A percentile compares a stretch with the other conserved stretches of the same genome.
These are phyloP conservation scores for Stigmatopora argus DNA, from an alignment of 2,113 vertebrate species.

Conservation along the genomic window DNA sequence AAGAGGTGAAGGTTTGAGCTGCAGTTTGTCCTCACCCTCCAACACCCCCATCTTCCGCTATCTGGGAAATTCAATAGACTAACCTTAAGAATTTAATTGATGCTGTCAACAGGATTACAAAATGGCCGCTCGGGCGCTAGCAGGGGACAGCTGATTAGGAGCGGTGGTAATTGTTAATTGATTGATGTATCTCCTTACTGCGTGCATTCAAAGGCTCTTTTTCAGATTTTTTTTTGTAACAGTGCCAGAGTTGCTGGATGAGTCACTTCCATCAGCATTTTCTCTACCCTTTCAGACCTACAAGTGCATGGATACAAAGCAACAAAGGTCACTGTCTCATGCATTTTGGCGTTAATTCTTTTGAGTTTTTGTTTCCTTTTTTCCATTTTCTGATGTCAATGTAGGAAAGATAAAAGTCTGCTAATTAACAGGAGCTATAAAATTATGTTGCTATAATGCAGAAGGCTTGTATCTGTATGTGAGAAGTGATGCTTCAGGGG, in stretches of 20 bases:
- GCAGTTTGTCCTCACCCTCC: slow-evolving; percentile 46
- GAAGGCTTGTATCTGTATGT: slow-evolving; percentile 5
- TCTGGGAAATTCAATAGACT: slow-evolving; percentile 79
- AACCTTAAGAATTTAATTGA: slow-evolving; percentile 79
- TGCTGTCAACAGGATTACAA: slow-evolving; percentile 75
- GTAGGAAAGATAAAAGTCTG: slow-evolving; percentile 37
- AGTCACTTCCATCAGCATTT: slow-evolving; percentile 68
- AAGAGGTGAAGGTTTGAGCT: slow-evolving; percentile 50
- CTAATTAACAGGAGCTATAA: slow-evolving; percentile 26
- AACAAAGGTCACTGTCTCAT: slow-evolving; percentile 42
- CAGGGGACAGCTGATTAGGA: slow-evolving; percentile 77
- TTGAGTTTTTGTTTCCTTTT: slow-evolving; percentile 20
- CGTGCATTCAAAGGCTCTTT: slow-evolving; percentile 60
- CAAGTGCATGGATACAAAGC: slow-evolving; percentile 23
- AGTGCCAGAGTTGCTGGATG: slow-evolving; percentile 51
- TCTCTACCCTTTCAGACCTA: slow-evolving; percentile 8
- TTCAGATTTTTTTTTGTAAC: slow-evolving; percentile 61
- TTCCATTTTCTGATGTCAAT: slow-evolving; percentile 45
- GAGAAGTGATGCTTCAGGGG: slow-evolving; percentile 36
- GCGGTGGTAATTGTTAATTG: slow-evolving; percentile 76
- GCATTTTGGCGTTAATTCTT: neutral
- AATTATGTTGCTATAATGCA: slow-evolving; percentile 23
- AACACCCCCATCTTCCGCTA: slow-evolving; percentile 48
- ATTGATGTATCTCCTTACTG: slow-evolving; percentile 75
- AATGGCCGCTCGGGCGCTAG: slow-evolving; percentile 50